These are phyloP conservation scores for Pangasianodon gigas DNA, from an alignment of 2,113 vertebrate genomes.

Conservation along the genomic window DNA sequence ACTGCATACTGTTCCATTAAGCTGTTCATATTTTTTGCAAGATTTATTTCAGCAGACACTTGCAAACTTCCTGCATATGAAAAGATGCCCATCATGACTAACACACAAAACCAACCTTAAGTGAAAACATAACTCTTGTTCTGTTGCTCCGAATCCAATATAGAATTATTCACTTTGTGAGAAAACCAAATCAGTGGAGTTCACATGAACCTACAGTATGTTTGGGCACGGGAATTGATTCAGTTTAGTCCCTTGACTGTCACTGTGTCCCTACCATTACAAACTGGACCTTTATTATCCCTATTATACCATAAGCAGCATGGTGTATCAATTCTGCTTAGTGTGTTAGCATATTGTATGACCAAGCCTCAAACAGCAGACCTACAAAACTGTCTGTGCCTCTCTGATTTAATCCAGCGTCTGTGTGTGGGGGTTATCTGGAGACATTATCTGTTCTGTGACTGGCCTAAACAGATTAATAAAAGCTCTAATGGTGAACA, in stretches of 20 bases:
- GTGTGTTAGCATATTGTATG: not conserved
- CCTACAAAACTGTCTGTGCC: not conserved
- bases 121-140: not conserved
- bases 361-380: not conserved
- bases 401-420: slow-evolving; percentile 54
- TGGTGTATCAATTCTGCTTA: not conserved
- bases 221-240: not conserved
- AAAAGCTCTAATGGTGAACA: slow-evolving; percentile 55
- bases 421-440: slow-evolving; percentile 59
- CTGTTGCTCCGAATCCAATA: not conserved
- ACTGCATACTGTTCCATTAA: not conserved
- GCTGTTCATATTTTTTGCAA: not conserved
- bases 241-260: not conserved
- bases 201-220: not conserved
- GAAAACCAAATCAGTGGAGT: not conserved
- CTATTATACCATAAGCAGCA: not conserved
- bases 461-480: slow-evolving; percentile 69
- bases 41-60: not conserved
- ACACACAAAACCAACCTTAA: not conserved
- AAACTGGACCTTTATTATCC: not conserved
- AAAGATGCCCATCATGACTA: not conserved
- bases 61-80: not conserved
- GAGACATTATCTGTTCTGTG: slow-evolving; percentile 63
- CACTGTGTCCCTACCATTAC: not conserved
- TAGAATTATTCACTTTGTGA: not conserved